These are phyloP conservation scores for Enhydra lutris DNA, from an alignment of 2,113 vertebrate genomes.

Conservation along the genomic window DNA sequence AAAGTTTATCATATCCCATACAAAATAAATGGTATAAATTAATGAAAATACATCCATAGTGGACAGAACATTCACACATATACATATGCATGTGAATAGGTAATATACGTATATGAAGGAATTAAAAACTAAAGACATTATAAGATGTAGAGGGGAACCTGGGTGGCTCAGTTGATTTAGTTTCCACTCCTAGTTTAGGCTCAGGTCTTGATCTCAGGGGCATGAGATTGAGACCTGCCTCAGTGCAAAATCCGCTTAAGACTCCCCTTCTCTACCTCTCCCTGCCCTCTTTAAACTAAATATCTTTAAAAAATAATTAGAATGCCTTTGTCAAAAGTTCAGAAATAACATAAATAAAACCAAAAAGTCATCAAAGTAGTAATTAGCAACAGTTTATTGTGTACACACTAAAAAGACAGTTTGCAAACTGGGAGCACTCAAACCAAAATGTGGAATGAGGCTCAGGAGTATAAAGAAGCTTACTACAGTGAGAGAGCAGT, in stretches of 20 bases:
- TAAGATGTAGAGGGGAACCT: neutral
- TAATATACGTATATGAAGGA: neutral
- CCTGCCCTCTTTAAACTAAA: neutral
- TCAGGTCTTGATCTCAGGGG: neutral
- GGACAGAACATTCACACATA: neutral
- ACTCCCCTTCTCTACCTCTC: neutral
- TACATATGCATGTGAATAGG: neutral
- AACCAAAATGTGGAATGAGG: neutral
- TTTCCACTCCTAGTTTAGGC: neutral
- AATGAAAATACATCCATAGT: neutral
- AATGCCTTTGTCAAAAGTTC: neutral
- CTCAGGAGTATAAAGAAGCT: neutral
- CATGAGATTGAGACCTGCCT: neutral
- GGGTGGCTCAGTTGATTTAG: neutral
- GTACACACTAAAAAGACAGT: neutral
- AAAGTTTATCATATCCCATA: neutral
- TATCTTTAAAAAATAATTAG: neutral
- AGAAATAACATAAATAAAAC: neutral
- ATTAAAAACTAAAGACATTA: neutral
- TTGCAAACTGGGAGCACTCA: neutral
- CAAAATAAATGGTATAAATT: neutral
- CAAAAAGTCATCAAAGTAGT: neutral
- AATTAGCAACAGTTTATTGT: neutral
- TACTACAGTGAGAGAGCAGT: neutral
- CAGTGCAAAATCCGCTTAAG: neutral